These are phyloP conservation scores for Mythimna vitellina DNA, from an alignment of 2,888 invertebrate species.

Conservation along the genomic window DNA sequence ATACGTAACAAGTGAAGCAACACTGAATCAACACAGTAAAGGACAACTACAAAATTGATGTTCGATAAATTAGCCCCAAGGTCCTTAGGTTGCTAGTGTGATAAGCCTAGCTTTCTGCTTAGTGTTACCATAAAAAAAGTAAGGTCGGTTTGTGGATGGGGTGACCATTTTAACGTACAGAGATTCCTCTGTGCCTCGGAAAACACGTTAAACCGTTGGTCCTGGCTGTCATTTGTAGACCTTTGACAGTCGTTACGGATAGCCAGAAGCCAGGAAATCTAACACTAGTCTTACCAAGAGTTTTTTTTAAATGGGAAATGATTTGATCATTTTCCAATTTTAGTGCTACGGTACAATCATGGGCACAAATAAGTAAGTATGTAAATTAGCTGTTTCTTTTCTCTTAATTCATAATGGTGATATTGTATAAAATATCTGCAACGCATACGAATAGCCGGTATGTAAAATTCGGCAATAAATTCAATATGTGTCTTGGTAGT, in stretches of 20 bases:
- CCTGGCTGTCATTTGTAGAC: too few relatives aligned
- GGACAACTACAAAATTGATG: slow-evolving; percentile 68
- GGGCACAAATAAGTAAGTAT: neutral
- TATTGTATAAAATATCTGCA: slow-evolving; percentile 7
- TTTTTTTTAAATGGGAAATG: slow-evolving; percentile 19
- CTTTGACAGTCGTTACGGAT: too few relatives aligned
- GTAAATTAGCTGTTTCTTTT: neutral
- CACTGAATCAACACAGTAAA: slow-evolving; percentile 75
- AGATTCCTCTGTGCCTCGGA: too few relatives aligned
- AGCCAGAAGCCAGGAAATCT: too few relatives aligned
- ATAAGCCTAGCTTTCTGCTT: neutral
- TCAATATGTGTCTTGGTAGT: neutral
- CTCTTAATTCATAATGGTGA: neutral
- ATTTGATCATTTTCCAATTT: slow-evolving; percentile 44
- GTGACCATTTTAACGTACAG: too few relatives aligned
- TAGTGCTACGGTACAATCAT: neutral
- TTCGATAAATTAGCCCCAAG: slow-evolving; percentile 45
- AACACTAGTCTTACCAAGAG: too few relatives aligned
- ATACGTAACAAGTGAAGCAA: slow-evolving; percentile 73
- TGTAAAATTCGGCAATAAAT: slow-evolving; percentile 37
- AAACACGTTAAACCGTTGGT: too few relatives aligned
- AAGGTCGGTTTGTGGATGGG: too few relatives aligned
- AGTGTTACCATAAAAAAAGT: neutral
- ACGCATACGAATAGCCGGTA: slow-evolving; percentile 8
- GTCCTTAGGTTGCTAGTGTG: neutral